These are phyloP conservation scores for Pampusana beccarii DNA, from an alignment of 2,113 vertebrate genomes.

Conservation along the genomic window DNA sequence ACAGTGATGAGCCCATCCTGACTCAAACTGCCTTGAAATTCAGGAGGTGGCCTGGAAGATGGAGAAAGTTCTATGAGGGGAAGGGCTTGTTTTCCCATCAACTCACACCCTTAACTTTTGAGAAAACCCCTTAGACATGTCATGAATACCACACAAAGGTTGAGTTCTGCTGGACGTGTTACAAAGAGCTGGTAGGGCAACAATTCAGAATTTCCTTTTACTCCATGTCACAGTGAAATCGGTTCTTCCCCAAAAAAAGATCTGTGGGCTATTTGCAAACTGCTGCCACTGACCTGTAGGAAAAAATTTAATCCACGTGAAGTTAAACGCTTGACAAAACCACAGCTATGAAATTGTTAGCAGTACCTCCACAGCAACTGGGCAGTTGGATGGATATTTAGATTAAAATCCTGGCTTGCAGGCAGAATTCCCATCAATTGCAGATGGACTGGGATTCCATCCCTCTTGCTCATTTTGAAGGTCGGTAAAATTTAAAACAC, in stretches of 20 bases:
- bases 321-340: neutral
- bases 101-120: neutral
- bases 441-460: neutral
- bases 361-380: neutral
- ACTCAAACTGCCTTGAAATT: neutral
- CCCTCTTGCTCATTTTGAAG: constrained; percentile 17
- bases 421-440: neutral
- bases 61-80: neutral
- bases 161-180: neutral
- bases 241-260: neutral
- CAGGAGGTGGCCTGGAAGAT: neutral
- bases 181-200: neutral
- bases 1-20: neutral
- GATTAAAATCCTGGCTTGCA: neutral
- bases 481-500: neutral
- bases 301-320: neutral
- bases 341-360: neutral
- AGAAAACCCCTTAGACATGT: neutral
- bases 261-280: neutral
- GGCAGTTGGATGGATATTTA: neutral
- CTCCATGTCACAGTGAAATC: neutral
- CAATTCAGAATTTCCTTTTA: neutral
- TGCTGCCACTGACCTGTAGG: constrained; percentile 33
- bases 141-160: neutral
- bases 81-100: neutral